Conservation (phyloP, 2,797 vertebrate species). For the Monodelphis domestica region DNA sequence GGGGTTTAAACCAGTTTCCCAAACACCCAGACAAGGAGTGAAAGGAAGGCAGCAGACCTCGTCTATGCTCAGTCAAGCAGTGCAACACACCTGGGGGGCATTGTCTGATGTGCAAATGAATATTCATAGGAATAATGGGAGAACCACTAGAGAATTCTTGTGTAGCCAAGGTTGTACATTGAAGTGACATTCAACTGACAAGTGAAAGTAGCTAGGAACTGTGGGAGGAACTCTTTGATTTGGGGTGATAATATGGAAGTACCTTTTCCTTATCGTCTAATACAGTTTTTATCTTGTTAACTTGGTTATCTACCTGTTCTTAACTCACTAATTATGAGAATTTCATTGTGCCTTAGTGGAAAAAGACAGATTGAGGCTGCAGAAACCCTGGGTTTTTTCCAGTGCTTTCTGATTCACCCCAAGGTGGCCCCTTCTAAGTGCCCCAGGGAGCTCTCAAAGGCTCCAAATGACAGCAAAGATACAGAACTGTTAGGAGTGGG, state of each 20-base stretch:
- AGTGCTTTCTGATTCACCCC: neutral
- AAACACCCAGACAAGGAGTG: neutral
- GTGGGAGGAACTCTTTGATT: neutral
- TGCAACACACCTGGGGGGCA: neutral
- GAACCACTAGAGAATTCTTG: neutral
- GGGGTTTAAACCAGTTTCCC: neutral
- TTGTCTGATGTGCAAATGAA: neutral
- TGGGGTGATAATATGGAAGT: neutral
- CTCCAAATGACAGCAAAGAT: neutral
- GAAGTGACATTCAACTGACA: neutral
- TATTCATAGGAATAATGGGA: neutral
- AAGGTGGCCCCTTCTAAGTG: neutral
- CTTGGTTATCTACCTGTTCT: neutral
- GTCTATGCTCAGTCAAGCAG: neutral
- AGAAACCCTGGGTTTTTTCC: neutral
- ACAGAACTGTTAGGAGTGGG: neutral
- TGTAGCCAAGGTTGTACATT: neutral
- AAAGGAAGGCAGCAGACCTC: neutral
- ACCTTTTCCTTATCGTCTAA: neutral
- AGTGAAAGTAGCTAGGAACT: neutral
- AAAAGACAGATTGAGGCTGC: neutral
- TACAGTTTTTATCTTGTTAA: neutral
- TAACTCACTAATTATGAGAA: neutral
- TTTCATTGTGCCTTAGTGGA: neutral
- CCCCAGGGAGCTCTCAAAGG: neutral